Conservation (phyloP, 1,140 invertebrate genomes). For the Oppia nitens region DNA sequence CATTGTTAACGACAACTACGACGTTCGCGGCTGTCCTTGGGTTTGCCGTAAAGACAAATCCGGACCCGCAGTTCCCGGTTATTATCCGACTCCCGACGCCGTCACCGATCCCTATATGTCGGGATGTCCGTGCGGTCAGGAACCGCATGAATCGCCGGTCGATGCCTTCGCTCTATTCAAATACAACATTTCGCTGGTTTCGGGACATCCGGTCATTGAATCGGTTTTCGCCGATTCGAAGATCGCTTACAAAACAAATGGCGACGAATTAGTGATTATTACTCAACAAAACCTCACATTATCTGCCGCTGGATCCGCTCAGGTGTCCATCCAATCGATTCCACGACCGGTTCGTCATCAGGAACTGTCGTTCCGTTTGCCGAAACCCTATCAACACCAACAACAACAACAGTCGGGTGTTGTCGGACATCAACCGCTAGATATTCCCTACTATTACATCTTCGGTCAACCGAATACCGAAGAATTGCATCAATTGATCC, state of each 20-base stretch:
- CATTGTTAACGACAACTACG: conserved; percentile 12
- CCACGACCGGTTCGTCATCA: not conserved
- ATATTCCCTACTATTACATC: conserved; percentile 13
- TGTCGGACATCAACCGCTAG: not conserved
- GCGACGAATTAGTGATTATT: conserved; percentile 12
- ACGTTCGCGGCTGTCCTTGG: conserved; percentile 11
- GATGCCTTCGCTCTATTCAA: conserved; percentile 9
- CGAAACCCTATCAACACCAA: no score
- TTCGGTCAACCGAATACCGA: conserved; percentile 5
- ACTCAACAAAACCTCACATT: conserved; percentile 11
- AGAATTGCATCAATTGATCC: conserved; percentile 4
- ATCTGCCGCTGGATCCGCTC: not conserved
- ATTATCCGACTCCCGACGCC: conserved; percentile 12
- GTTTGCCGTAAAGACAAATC: conserved; percentile 8
- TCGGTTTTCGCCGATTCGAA: conserved; percentile 10
- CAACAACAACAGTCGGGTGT: not conserved
- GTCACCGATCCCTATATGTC: not conserved
- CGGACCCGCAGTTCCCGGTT: conserved; percentile 4
- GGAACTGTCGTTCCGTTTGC: conserved; percentile 12
- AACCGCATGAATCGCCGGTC: conserved; percentile 9
- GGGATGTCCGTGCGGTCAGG: conserved; percentile 7
- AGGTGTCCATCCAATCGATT: not conserved
- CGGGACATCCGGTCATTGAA: conserved; percentile 1
- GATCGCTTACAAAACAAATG: conserved; percentile 7
- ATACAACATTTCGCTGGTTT: conserved; percentile 13